Evolutionary conservation across 1,140 invertebrate species (phyloP), one percentile per base, ranked within the genome.

Genomic region (Dendroctonus ponderosae): DNA sequence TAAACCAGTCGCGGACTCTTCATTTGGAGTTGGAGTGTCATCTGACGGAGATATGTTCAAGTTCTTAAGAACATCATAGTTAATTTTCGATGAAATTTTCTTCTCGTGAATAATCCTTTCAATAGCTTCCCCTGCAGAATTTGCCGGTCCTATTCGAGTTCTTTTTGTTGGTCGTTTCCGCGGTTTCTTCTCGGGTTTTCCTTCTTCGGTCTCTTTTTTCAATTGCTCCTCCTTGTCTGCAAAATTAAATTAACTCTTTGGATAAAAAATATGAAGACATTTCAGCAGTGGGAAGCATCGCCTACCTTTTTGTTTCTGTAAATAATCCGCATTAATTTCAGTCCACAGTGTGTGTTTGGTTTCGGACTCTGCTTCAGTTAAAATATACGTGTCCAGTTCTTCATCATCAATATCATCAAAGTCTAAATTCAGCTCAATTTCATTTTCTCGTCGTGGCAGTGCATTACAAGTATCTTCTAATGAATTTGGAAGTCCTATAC

Each of bases 81-180:
- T 97, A 41, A 99, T 97, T 85, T 99, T 99, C 5, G 86, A 89
- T 0, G 96, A 98, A 63, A 99, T 91, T 76, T 93, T 93, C 78
- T 96, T 97, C 73, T 97, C 94, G 71, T 94, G 89, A 6, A 98
- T 79, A 87, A 98, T 95, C 79, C 94, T 96, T 75, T 95, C 92
- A 39, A 97, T 94, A 0, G 94, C 95, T 81, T 97, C 94, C 3
- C 89, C 89, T 11, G 93, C 92, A n/a, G 88, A 91, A 65, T 88
- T 91, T 0, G 92, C 89, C 3, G 87, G 85, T 2, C 78, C 80
- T 1, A 70, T 62, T 8, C 67, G 83, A 76, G 74, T 85, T 79
- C 76, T 87, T 85, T 75, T 87, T 79, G 74, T 83, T 80, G 75
- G 84, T 78, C 84, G 76, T 77, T 85, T 84, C 69, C 85, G 87